Percentiles rank a stretch among this genome's conserved stretches.
phyloP scores from a whole-genome alignment of 1,140 invertebrate genomes.

The Tribolium castaneum region DNA sequence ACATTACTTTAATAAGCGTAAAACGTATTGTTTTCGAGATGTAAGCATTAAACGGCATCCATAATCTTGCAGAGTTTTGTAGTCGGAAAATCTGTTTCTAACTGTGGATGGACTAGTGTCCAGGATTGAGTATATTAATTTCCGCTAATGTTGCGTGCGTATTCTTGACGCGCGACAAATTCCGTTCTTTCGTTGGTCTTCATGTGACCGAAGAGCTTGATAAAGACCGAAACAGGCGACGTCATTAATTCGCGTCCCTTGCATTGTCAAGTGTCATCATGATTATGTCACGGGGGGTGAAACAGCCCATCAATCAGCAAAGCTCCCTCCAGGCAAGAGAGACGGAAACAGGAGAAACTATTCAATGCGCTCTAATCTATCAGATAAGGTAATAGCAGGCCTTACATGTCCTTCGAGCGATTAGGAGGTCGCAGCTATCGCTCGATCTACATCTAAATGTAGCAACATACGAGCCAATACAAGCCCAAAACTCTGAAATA shows the following conservation, averaged over 20 bases:
- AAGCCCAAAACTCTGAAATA: conserved; percentile 9
- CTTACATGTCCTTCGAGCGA: conserved; percentile 37
- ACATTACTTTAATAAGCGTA: no score
- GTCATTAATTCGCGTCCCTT: conserved; percentile 54
- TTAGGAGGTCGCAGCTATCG: conserved; percentile 34
- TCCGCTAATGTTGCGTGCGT: background rate
- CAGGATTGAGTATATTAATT: background rate
- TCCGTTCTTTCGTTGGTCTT: background rate
- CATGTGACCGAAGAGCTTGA: conserved; percentile 36
- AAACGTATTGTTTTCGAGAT: no score
- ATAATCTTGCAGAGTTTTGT: no score
- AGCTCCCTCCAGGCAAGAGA: conserved; percentile 12
- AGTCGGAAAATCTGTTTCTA: no score
- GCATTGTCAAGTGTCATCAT: conserved; percentile 55
- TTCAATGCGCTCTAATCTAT: conserved; percentile 38
- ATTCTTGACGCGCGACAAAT: background rate
- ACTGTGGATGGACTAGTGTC: no score
- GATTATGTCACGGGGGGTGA: conserved; percentile 51
- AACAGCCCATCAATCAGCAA: conserved; percentile 51
- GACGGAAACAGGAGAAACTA: conserved; percentile 27
- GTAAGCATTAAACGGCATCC: no score
- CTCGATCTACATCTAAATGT: conserved; percentile 28
- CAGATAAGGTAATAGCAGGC: conserved; percentile 41
- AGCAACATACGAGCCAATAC: conserved; percentile 7
- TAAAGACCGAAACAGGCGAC: conserved; percentile 51